Evolutionary conservation across 2,888 invertebrate species (phyloP).

Genomic region (Cephus spinipes): DNA sequence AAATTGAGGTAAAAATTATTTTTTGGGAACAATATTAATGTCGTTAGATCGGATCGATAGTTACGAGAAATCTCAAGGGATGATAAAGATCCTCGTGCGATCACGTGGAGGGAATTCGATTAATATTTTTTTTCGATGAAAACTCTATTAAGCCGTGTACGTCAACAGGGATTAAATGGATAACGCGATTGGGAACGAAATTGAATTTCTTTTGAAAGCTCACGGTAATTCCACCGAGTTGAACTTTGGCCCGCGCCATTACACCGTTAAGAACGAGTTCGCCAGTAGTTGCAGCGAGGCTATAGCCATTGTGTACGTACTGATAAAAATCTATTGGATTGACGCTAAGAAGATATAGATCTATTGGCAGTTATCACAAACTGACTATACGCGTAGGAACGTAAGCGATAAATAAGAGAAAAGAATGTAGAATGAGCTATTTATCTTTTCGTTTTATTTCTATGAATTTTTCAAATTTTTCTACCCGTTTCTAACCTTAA

Average conservation of each 20-base stretch:
- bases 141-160: slow-evolving; percentile 39
- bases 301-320: background rate
- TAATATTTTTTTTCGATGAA: slow-evolving; percentile 48
- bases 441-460: background rate
- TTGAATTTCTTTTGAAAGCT: slow-evolving; percentile 42
- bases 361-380: background rate
- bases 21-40: background rate
- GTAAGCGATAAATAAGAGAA: background rate
- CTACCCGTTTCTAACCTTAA: background rate
- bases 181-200: slow-evolving; percentile 43
- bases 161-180: slow-evolving; percentile 38
- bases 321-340: background rate
- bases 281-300: slow-evolving; percentile 23
- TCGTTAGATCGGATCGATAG: background rate
- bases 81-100: background rate
- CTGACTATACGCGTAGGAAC: background rate
- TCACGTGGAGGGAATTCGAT: slow-evolving; percentile 21
- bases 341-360: background rate
- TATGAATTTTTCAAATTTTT: background rate
- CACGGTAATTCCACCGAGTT: slow-evolving; percentile 26
- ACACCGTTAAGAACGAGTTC: slow-evolving; percentile 25
- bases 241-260: slow-evolving; percentile 22
- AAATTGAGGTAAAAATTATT: background rate
- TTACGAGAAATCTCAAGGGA: background rate
- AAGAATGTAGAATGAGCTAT: background rate